Base-by-base conservation (phyloP, 1,140 invertebrate species). In the Eumeta japonica region DNA sequence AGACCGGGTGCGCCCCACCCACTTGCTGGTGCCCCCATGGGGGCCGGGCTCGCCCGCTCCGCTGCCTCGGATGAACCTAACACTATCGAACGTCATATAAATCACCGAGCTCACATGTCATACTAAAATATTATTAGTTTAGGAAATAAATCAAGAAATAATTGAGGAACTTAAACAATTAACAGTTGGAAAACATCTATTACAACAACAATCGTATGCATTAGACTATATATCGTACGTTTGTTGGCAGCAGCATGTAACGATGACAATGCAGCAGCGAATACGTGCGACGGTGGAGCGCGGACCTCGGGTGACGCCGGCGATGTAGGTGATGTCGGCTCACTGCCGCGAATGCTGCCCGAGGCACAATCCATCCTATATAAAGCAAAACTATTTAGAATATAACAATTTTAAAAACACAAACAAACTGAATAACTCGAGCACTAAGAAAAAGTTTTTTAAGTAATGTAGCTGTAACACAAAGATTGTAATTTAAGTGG, bases 291-390 rank as follows among this genome's bases (percentile, higher is more conserved):
- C 15, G 68, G 58, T 15, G 54, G 39, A 18, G 48, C 34, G 28
- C 39, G 28, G 16, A 41, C 48, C 42, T 82, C 81, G 0, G 84
- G 81, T 28, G 86, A 85, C 16, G 81, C 83, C 0, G 90, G 89
- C 5, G 89, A 87, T 2, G 81, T 81, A 1, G 92, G 92, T 1
- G 90, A 94, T 35, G 87, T 92, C 3, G 92, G 89, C 56, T 94
- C 90, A 48, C 90, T 94, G 56, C 94, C 92, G 50, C 85, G 80
- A 18, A 97, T 81, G 62, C 91, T 95, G 30, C 93, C 93, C 48
- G 92, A 96, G 30, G 89, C 82, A 49, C 89, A 95, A 72, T 97
- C 93, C 86, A 97, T 90, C 1, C 89, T 90, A 53, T 1, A 66
- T 64, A 3, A 35, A 30, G 32, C 27, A 38, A 13, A 10, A 30